Percentiles rank a stretch among this genome's conserved stretches.
Conservation (phyloP, 2,888 invertebrate genomes). For the Idaea dimidiata region DNA sequence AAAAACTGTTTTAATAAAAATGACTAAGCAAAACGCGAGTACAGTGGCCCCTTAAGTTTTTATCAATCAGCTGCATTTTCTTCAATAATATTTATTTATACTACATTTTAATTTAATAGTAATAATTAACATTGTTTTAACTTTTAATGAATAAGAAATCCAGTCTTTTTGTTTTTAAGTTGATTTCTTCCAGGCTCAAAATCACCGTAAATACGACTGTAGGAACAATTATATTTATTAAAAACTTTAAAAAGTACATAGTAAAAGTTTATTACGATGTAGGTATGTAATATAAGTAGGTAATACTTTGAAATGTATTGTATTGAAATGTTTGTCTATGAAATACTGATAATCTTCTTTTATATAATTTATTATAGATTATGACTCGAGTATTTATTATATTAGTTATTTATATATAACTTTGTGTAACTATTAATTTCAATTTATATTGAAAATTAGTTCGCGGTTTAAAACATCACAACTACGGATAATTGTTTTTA, state of each 20-base stretch:
- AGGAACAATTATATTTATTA: too few relatives aligned
- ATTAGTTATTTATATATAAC: too few relatives aligned
- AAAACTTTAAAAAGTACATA: too few relatives aligned
- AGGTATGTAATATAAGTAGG: too few relatives aligned
- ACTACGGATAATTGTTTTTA: too few relatives aligned
- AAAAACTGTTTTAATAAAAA: neutral
- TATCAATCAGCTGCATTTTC: conserved; percentile 53
- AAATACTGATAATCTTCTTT: too few relatives aligned
- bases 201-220: neutral
- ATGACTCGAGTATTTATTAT: too few relatives aligned
- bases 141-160: neutral
- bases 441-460: neutral
- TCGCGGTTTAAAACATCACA: conserved; percentile 3
- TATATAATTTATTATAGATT: too few relatives aligned
- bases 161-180: neutral
- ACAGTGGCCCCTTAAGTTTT: conserved; percentile 55
- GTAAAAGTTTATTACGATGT: too few relatives aligned
- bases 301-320: too few relatives aligned
- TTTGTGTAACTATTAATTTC: too few relatives aligned
- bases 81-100: neutral
- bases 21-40: neutral
- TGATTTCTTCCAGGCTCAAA: neutral
- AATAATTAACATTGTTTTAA: neutral
- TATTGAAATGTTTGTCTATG: too few relatives aligned
- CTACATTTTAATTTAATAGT: neutral